These are phyloP conservation scores for Spheniscus humboldti DNA, from an alignment of 2,797 vertebrate genomes.

Conservation along the genomic window DNA sequence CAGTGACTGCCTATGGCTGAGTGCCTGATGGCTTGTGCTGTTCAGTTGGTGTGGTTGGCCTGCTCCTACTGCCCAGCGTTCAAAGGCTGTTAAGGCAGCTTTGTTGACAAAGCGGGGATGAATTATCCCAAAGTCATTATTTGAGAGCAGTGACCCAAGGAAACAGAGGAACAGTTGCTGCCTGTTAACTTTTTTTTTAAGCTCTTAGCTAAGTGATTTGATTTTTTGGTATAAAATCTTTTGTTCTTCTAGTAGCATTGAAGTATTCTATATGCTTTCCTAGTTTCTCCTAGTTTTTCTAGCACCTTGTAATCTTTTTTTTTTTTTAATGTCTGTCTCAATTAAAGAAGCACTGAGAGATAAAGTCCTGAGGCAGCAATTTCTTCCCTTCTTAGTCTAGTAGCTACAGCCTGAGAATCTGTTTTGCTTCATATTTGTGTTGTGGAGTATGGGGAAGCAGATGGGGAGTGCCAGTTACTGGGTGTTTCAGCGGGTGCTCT, in stretches of 20 bases:
- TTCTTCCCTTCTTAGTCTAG: neutral
- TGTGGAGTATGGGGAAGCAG: neutral
- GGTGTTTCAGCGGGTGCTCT: neutral
- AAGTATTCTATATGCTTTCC: neutral
- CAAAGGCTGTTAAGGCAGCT: neutral
- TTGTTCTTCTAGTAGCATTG: neutral
- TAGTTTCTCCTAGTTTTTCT: neutral
- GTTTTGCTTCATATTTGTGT: neutral
- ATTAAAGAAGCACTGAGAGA: neutral
- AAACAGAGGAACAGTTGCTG: neutral
- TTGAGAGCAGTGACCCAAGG: conserved; percentile 37
- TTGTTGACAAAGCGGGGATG: neutral
- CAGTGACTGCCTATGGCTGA: neutral
- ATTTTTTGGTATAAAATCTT: neutral
- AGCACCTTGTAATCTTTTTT: neutral
- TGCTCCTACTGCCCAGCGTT: neutral
- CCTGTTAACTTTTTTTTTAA: neutral
- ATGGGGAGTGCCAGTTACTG: neutral
- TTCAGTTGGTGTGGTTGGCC: neutral
- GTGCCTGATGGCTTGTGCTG: neutral
- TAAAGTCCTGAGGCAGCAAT: neutral
- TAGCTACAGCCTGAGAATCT: neutral
- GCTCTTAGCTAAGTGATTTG: neutral
- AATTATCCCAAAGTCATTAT: conserved; percentile 10
- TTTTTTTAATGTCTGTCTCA: neutral